Evolutionary conservation across 1,140 invertebrate genomes (phyloP).

Genomic region (Lordiphosa stackelbergi): DNA sequence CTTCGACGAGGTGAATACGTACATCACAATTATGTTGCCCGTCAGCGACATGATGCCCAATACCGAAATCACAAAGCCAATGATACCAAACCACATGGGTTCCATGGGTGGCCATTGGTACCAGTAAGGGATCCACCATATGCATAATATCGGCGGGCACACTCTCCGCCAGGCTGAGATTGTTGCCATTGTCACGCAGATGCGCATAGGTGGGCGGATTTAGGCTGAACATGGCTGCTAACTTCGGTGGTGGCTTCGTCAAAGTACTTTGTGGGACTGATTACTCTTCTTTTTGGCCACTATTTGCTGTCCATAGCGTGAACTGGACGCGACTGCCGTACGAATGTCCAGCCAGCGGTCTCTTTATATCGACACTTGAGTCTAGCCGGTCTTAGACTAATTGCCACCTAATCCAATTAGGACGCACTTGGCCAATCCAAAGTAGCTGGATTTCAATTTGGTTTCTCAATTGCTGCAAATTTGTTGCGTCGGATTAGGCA

Average conservation of each 20-base stretch:
- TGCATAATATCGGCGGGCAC: conserved; percentile 85
- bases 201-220: conserved; percentile 48
- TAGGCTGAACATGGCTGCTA: conserved; percentile 53
- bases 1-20: conserved; percentile 88
- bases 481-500: conserved; percentile 57
- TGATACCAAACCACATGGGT: conserved; percentile 87
- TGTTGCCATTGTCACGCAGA: conserved; percentile 76
- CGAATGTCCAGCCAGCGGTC: background rate
- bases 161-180: conserved; percentile 86
- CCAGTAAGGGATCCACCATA: conserved; percentile 85
- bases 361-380: conserved; percentile 62
- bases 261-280: conserved; percentile 14
- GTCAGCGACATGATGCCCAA: conserved; percentile 84
- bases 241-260: conserved; percentile 43
- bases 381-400: conserved; percentile 58
- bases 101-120: conserved; percentile 87
- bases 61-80: conserved; percentile 86
- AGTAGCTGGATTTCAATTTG: conserved; percentile 40
- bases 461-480: conserved; percentile 51
- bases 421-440: conserved; percentile 56
- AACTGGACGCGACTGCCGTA: conserved; percentile 54
- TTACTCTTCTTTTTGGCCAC: conserved; percentile 20
- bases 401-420: conserved; percentile 69
- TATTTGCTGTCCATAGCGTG: conserved; percentile 64
- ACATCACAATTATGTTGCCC: conserved; percentile 90